Evolutionary conservation across 2,113 vertebrate genomes (phyloP), one percentile per base, ranked within the genome.

Genomic region (Chrysochloris asiatica): DNA sequence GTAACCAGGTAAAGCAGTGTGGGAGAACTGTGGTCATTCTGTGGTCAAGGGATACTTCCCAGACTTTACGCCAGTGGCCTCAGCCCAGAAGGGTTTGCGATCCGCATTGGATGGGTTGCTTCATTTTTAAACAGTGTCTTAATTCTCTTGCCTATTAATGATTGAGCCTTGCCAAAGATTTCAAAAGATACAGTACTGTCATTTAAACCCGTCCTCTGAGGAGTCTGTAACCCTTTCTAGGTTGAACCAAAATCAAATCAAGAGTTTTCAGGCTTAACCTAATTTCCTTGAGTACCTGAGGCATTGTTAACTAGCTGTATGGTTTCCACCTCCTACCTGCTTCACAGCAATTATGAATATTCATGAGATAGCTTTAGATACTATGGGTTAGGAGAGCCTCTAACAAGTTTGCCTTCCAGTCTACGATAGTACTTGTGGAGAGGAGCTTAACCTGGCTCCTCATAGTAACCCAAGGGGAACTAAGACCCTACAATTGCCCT

Each of bases 341-440:
- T 88, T 94, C 80, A 47, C 48, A 77, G 90, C 8, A 36, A 48
- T 86, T 80, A 76, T 65, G 92, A 93, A 83, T 83, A 94, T 90
- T 93, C 80, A 78, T 71, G 71, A 93, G 59, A 38, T 85, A 24
- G 38, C 50, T 30, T 67, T 43, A 84, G 69, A 36, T 19, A 7
- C 3, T 24, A 83, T 87, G 47, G 22, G n/a, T 36, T 86, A 65
- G 41, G 82, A 71, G 38, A 86, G 61, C 1, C 43, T 83, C 54
- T 63, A 50, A 38, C 26, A 67, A 36, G 63, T 79, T 48, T 41
- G 63, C n/a, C 43, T 22, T 47, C 8, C 3, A 19, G 38, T n/a
- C 33, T 47, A 24, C 9, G 61, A 33, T 22, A 21, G 22, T 22
- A 8, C 43, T 22, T 82, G 52, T 41, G n/a, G 59, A 65, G 47